phyloP scores from a whole-genome alignment of 2,113 vertebrate species.

The Archocentrus centrarchus region DNA sequence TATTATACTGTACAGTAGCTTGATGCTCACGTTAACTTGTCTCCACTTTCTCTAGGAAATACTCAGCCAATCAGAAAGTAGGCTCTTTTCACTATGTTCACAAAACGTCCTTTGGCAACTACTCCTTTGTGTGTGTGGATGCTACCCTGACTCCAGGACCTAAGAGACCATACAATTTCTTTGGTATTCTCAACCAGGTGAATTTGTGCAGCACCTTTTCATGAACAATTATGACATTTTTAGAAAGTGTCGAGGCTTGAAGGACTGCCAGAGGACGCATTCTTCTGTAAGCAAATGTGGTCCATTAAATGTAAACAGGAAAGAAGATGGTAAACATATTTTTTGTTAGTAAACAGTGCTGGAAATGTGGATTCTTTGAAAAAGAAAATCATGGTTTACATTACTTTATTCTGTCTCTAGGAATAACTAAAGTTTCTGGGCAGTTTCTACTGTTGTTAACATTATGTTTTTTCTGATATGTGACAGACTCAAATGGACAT shows the following conservation, averaged over 20 bases:
- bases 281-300: not conserved
- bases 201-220: not conserved
- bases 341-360: not conserved
- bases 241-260: not conserved
- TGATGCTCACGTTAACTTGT: conserved; percentile 8
- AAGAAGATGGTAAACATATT: not conserved
- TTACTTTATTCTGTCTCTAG: not conserved
- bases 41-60: conserved; percentile 85
- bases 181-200: conserved; percentile 93
- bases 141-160: conserved; percentile 92
- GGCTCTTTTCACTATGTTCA: conserved; percentile 95
- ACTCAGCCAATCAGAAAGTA: conserved; percentile 89
- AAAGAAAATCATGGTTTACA: not conserved
- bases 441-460: not conserved
- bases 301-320: not conserved
- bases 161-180: conserved; percentile 96
- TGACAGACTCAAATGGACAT: conserved; percentile 88
- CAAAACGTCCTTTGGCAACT: conserved; percentile 92
- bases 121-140: conserved; percentile 95
- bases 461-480: not conserved
- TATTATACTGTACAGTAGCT: not conserved
- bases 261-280: not conserved
- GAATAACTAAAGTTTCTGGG: not conserved
- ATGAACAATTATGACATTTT: not conserved
- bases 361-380: not conserved